A percentile compares a stretch with the other conserved stretches of the same genome.
Evolutionary conservation across 2,888 invertebrate genomes (phyloP).

Genomic region (Metopia argyrocephala): DNA sequence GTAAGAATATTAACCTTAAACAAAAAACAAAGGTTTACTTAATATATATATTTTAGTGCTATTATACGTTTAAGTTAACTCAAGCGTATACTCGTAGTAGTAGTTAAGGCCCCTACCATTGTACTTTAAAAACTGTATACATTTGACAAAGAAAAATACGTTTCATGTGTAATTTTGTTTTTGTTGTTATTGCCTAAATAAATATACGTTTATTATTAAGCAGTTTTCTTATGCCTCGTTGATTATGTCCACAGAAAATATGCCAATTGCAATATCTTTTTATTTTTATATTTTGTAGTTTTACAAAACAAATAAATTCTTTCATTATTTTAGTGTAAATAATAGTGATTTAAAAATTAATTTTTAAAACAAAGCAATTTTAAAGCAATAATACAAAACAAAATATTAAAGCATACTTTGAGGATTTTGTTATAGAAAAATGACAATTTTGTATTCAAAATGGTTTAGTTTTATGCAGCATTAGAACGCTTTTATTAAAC

Average conservation of each 20-base stretch:
- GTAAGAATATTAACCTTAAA: conserved; percentile 5
- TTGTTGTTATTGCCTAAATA: background rate
- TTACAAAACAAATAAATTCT: conserved; percentile 17
- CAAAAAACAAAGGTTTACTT: background rate
- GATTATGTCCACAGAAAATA: conserved; percentile 50
- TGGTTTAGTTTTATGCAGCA: too few relatives aligned
- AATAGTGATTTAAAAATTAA: conserved; percentile 25
- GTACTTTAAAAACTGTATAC: background rate
- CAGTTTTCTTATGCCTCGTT: conserved; percentile 41
- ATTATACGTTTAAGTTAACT: background rate
- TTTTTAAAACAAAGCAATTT: background rate
- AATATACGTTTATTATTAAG: conserved; percentile 21
- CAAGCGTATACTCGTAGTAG: background rate
- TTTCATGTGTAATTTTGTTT: too few relatives aligned
- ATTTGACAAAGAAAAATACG: too few relatives aligned
- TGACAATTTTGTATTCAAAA: too few relatives aligned
- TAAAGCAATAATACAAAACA: background rate
- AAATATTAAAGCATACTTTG: background rate
- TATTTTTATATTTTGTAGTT: conserved; percentile 23
- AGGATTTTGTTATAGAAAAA: too few relatives aligned
- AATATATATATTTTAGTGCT: background rate
- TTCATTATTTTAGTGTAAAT: conserved; percentile 43
- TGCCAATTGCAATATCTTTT: background rate
- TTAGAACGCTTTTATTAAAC: too few relatives aligned
- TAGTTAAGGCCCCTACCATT: background rate